Conservation (phyloP, 2,797 vertebrate species). For the Melanogrammus aeglefinus region DNA sequence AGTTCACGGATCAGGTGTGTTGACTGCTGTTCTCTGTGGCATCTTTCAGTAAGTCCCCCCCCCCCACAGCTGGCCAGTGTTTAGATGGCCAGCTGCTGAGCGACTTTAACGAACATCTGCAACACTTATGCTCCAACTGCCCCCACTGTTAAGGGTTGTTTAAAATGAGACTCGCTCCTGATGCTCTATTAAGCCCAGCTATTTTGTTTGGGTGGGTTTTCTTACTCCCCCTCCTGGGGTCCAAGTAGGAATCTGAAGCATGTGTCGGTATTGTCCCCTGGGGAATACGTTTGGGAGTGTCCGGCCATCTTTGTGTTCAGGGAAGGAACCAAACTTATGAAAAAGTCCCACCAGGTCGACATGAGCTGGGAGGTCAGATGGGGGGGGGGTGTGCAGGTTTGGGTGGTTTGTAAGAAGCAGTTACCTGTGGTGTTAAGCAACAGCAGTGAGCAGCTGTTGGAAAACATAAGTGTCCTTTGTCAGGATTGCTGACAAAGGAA, state of each 20-base stretch:
- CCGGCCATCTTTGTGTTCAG: neutral
- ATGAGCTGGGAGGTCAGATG: neutral
- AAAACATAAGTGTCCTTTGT: too few relatives aligned
- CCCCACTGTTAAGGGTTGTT: constrained; percentile 50
- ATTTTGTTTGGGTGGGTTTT: constrained; percentile 20
- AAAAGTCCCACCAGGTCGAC: neutral
- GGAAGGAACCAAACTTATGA: neutral
- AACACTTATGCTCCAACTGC: constrained; percentile 48
- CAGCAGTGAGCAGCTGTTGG: neutral
- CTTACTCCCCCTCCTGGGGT: constrained; percentile 31
- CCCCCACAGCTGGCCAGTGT: constrained; percentile 30
- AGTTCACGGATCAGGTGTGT: constrained; percentile 67
- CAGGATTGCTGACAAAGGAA: neutral
- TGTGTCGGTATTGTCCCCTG: neutral
- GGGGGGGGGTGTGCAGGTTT: too few relatives aligned
- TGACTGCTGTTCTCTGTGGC: constrained; percentile 61
- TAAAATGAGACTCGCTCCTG: constrained; percentile 49
- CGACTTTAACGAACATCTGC: constrained; percentile 36
- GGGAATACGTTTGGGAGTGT: neutral
- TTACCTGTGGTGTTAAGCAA: neutral
- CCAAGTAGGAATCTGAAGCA: constrained; percentile 48
- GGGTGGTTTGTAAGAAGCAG: neutral
- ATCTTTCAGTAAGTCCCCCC: constrained; percentile 44
- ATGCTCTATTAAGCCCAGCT: constrained; percentile 60
- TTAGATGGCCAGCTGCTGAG: constrained; percentile 48